Evolutionary conservation across 2,797 vertebrate species (phyloP).

Genomic region (Ibycter americanus): DNA sequence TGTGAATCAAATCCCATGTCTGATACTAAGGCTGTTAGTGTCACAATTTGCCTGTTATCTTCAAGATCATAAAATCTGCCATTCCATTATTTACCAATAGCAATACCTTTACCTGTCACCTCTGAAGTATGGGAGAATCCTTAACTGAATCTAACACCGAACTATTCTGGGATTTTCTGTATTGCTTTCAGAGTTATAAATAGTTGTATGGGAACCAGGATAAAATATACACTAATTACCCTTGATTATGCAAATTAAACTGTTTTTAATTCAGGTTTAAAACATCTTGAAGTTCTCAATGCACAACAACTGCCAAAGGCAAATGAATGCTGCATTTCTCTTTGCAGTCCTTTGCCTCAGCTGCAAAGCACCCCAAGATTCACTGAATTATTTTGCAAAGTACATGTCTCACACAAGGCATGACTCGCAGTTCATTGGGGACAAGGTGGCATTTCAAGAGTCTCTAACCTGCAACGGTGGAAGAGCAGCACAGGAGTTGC

Average conservation of each 20-base stretch:
- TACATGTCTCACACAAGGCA: not conserved
- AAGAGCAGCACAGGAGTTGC: not conserved
- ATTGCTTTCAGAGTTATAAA: not conserved
- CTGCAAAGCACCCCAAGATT: not conserved
- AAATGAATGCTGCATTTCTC: rapidly evolving
- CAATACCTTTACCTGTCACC: not conserved
- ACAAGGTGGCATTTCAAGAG: not conserved
- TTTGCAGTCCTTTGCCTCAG: not conserved
- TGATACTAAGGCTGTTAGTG: not conserved
- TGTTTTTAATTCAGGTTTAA: not conserved
- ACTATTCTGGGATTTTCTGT: not conserved
- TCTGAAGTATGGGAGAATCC: not conserved
- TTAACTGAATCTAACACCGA: not conserved
- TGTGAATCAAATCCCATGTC: not conserved
- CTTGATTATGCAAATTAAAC: not conserved
- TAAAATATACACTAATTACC: not conserved
- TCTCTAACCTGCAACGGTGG: rapidly evolving
- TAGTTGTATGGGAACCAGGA: not conserved
- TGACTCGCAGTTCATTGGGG: rapidly evolving
- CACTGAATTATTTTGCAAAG: not conserved
- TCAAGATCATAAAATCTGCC: not conserved
- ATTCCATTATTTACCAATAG: not conserved
- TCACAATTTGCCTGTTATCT: not conserved
- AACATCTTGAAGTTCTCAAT: not conserved
- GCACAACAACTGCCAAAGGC: not conserved